Percentiles rank a stretch among this genome's conserved stretches.
phyloP scores from a whole-genome alignment of 2,888 invertebrate genomes.

The Cosmia trapezina region DNA sequence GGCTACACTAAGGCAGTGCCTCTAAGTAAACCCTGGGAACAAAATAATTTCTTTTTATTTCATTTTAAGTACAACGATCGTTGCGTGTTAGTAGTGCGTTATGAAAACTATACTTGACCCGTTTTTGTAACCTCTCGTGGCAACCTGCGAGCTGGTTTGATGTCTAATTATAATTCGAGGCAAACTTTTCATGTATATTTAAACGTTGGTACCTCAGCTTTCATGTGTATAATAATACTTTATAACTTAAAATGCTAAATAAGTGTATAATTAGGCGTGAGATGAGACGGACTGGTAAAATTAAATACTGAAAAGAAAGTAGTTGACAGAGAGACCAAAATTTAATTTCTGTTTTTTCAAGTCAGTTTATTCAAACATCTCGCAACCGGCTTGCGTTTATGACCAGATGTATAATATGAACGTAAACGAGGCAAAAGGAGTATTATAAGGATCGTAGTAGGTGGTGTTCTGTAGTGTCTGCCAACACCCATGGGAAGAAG shows the following conservation, averaged over 20 bases:
- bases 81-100: constrained; percentile 76
- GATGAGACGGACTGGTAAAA: background rate
- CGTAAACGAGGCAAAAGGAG: too few relatives aligned
- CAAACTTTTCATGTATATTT: constrained; percentile 71
- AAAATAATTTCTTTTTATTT: constrained; percentile 55
- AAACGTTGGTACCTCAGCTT: constrained; percentile 56
- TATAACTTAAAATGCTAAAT: background rate
- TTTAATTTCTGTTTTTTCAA: background rate
- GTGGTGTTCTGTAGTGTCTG: too few relatives aligned
- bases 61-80: constrained; percentile 54
- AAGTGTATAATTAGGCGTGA: background rate
- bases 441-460: too few relatives aligned
- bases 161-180: constrained; percentile 73
- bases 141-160: constrained; percentile 68
- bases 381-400: too few relatives aligned
- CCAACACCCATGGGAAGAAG: too few relatives aligned
- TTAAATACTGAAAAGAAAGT: background rate
- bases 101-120: constrained; percentile 82
- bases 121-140: constrained; percentile 74
- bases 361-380: background rate
- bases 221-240: background rate
- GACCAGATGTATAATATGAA: too few relatives aligned
- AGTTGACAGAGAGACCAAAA: background rate
- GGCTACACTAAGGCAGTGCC: constrained; percentile 7
- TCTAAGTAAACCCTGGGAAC: constrained; percentile 27